Base-by-base conservation (phyloP, 53 echinoderm and acorn worm species). In the Echinometra lucunter region DNA sequence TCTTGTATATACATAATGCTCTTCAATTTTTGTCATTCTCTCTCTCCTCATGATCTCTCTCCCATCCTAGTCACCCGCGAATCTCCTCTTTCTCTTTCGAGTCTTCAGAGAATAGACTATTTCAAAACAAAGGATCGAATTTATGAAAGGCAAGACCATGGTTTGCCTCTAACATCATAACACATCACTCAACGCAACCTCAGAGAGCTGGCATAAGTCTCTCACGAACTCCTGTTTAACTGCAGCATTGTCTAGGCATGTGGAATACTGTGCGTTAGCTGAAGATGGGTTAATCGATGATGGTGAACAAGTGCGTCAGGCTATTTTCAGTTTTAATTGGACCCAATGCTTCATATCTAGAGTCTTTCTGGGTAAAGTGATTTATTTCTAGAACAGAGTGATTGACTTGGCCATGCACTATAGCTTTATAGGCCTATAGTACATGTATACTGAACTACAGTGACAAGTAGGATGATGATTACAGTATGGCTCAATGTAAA, bases 61-160 rank as follows among this genome's bases (percentile, higher is more conserved):
- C 53, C 0, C 85, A 49, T 85, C 85, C 49, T 1, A 85, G 49
- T 85, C n/a, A 85, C 47, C 47, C 49, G 19, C 85, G 40, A 40
- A 27, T 42, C 40, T 55, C 70, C 80, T 17, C 53, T 27, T 92
- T 92, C 70, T 72, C 70, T 12, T 13, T 23, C 1, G 25, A 47
- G 82, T 83, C 94, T 94, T 94, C 85, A 66, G 94, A 94, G 94
- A 94, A 82, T 85, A 94, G 85, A 57, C 85, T 63, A 82, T 83
- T 94, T 94, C 85, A 82, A 94, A 94, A 94, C 94, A 94, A 94
- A 83, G 94, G 94, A 94, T 94, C 94, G 57, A 94, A 83, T 94
- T 94, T 94, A 82, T 83, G 94, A 83, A 94, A 94, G 82, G 94
- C 44, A 83, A 94, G 60, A 58, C 85, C 94, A 92, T 19, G 58